These are phyloP conservation scores for Cataglyphis albicans DNA, from an alignment of 2,888 invertebrate species.

Conservation along the genomic window DNA sequence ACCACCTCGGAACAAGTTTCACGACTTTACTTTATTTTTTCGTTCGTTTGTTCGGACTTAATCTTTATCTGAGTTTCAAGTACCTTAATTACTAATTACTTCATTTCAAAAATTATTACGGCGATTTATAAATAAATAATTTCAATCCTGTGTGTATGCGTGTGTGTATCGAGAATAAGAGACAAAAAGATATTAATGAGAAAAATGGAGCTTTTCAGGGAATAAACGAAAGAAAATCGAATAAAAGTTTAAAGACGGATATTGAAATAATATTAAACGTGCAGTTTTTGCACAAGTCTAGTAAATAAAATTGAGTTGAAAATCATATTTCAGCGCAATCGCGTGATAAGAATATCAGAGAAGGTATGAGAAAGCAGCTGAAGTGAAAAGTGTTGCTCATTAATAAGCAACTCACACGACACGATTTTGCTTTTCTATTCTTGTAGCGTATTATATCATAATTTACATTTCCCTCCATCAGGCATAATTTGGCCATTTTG, in stretches of 20 bases:
- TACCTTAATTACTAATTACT: background rate
- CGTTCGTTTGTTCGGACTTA: background rate
- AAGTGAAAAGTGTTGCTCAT: conserved; percentile 42
- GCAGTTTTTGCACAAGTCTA: background rate
- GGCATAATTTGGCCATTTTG: conserved; percentile 18
- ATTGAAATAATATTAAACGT: conserved; percentile 15
- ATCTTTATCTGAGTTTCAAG: background rate
- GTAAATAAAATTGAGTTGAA: background rate
- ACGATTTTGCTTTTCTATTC: conserved; percentile 44
- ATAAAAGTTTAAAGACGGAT: background rate
- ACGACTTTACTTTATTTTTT: conserved; percentile 6
- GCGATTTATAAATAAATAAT: conserved; percentile 2
- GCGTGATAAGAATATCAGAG: conserved; percentile 16
- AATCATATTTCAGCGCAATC: conserved; percentile 13
- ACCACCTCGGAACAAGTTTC: conserved; percentile 17
- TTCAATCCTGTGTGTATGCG: background rate
- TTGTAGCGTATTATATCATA: conserved; percentile 18
- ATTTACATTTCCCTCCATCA: conserved; percentile 29
- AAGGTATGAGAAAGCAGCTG: conserved; percentile 7
- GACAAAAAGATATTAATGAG: background rate
- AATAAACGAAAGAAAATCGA: background rate
- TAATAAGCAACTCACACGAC: conserved; percentile 45
- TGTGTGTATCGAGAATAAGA: background rate
- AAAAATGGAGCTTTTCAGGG: background rate
- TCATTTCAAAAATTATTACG: background rate